Percentiles rank a stretch among this genome's conserved stretches.
These are phyloP conservation scores for Oplegnathus fasciatus DNA, from an alignment of 2,113 vertebrate genomes.

Conservation along the genomic window DNA sequence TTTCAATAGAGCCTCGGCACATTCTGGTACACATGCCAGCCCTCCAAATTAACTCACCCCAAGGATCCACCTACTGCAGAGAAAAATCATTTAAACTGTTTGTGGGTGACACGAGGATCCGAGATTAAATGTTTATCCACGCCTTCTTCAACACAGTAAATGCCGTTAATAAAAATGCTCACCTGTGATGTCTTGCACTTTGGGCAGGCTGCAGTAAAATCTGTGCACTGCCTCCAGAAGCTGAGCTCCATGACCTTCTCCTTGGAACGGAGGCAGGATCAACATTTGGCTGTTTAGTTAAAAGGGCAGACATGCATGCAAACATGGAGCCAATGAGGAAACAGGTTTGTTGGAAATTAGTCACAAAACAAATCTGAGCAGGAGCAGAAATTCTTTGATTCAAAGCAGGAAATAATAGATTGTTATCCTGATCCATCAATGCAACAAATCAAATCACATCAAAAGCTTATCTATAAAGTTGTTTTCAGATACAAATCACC, in stretches of 20 bases:
- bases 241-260: constrained; percentile 97
- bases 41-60: constrained; percentile 51
- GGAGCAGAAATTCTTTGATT: constrained; percentile 60
- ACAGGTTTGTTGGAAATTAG: constrained; percentile 34
- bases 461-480: constrained; percentile 81
- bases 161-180: constrained; percentile 14
- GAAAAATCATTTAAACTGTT: constrained; percentile 49
- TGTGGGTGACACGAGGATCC: constrained; percentile 18
- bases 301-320: constrained; percentile 41
- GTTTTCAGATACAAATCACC: constrained; percentile 82
- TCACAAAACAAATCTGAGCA: constrained; percentile 21
- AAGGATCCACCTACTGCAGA: constrained; percentile 40
- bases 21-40: constrained; percentile 49
- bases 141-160: constrained; percentile 19
- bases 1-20: constrained; percentile 57
- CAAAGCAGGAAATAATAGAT: constrained; percentile 70
- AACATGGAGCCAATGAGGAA: constrained; percentile 22
- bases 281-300: constrained; percentile 93
- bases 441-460: constrained; percentile 78
- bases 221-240: constrained; percentile 97
- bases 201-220: constrained; percentile 92
- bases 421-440: constrained; percentile 76
- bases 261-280: constrained; percentile 98
- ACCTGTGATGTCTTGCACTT: constrained; percentile 99
- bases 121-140: constrained; percentile 36